These are phyloP conservation scores for Dasyurus viverrinus DNA, from an alignment of 2,113 vertebrate genomes.

Conservation along the genomic window DNA sequence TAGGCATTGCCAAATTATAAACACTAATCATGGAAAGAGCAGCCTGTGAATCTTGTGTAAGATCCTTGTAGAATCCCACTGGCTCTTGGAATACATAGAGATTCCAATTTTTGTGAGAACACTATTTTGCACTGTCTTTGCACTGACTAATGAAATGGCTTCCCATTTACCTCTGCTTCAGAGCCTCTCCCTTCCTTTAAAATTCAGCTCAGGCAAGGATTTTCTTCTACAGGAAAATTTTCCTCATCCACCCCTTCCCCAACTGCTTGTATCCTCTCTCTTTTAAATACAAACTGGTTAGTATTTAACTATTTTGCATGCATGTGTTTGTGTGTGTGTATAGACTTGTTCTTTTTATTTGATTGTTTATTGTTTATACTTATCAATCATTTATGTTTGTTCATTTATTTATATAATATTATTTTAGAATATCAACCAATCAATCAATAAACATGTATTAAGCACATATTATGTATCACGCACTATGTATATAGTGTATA, in stretches of 20 bases:
- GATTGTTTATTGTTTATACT: no score
- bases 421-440: no score
- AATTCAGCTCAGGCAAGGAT: neutral
- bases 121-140: neutral
- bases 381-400: no score
- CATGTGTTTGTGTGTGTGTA: neutral
- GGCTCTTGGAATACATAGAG: neutral
- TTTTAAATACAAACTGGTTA: neutral
- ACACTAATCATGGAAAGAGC: neutral
- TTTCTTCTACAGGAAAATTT: neutral
- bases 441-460: no score
- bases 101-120: neutral
- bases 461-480: no score
- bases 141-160: neutral
- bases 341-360: neutral
- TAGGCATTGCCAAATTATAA: neutral
- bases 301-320: neutral
- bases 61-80: neutral
- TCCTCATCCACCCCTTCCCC: neutral
- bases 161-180: neutral
- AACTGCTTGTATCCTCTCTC: neutral
- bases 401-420: no score
- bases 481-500: neutral
- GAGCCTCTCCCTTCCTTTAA: neutral
- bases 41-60: neutral